These are phyloP conservation scores for Melipona bicolor DNA, from an alignment of 2,888 invertebrate species.

Conservation along the genomic window DNA sequence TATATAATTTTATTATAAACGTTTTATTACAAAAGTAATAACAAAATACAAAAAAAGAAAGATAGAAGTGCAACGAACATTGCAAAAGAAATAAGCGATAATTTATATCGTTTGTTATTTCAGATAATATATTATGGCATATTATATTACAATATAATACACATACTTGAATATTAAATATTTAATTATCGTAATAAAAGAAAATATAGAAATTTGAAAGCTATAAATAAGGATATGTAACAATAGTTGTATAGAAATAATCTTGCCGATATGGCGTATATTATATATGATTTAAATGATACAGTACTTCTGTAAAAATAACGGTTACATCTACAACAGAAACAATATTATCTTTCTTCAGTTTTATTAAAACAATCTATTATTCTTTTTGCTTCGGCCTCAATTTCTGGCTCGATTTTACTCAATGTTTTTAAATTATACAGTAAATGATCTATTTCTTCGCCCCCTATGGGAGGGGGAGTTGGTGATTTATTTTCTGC, in stretches of 20 bases:
- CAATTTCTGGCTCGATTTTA: slow-evolving; percentile 5
- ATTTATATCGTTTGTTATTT: not conserved
- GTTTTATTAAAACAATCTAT: slow-evolving; percentile 15
- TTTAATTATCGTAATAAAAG: not conserved
- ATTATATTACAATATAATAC: not conserved
- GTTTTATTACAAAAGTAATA: not conserved
- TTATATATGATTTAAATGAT: not conserved
- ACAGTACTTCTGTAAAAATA: not conserved
- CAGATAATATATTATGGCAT: not conserved
- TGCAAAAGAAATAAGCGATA: not conserved
- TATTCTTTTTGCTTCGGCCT: not conserved
- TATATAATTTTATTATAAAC: not conserved
- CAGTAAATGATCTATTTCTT: not conserved
- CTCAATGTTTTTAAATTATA: slow-evolving; percentile 2
- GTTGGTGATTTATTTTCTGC: not conserved
- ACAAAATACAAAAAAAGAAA: not conserved
- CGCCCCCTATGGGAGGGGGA: not conserved
- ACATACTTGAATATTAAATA: not conserved
- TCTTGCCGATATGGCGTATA: not conserved
- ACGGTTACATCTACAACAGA: not conserved
- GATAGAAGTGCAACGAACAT: not conserved
- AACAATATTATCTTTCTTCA: not conserved
- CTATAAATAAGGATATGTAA: not conserved
- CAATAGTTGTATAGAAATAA: not conserved
- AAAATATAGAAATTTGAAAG: not conserved